phyloP scores from a whole-genome alignment of 2,113 vertebrate species.

The Misgurnus anguillicaudatus region DNA sequence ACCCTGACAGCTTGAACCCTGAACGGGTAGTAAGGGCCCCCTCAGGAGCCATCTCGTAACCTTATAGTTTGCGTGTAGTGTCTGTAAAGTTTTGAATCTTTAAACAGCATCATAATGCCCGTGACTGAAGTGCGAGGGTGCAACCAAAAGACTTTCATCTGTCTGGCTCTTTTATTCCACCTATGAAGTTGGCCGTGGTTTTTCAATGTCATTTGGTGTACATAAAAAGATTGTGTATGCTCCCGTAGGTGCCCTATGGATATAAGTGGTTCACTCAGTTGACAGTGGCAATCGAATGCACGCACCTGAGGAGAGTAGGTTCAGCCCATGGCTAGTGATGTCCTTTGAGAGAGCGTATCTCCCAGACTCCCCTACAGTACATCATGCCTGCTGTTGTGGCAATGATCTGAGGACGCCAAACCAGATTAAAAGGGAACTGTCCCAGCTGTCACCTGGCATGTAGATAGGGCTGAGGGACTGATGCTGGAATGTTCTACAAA shows the following conservation, averaged over 20 bases:
- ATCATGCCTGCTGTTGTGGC: constrained; percentile 58
- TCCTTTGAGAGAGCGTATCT: constrained; percentile 39
- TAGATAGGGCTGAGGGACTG: constrained; percentile 59
- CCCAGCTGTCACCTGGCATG: constrained; percentile 80
- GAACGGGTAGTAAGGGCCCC: constrained; percentile 54
- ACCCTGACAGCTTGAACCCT: constrained; percentile 55
- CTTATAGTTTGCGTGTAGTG: not conserved
- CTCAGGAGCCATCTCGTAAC: constrained; percentile 39
- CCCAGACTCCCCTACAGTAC: constrained; percentile 25
- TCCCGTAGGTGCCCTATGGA: constrained; percentile 8
- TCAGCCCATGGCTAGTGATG: constrained; percentile 7
- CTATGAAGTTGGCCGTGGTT: not conserved
- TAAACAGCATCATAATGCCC: not conserved
- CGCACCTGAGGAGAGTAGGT: not conserved
- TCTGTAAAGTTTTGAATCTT: not conserved
- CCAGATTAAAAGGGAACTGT: constrained; percentile 70
- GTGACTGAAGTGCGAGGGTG: not conserved
- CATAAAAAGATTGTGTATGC: not conserved
- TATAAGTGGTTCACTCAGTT: constrained; percentile 21
- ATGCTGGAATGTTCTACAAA: constrained; percentile 61
- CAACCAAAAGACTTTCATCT: not conserved
- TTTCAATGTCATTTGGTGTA: not conserved
- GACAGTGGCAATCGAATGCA: constrained; percentile 23
- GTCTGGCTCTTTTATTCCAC: not conserved
- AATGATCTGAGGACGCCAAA: constrained; percentile 60